Base-by-base conservation (phyloP, 2,888 invertebrate species). In the Athrips mouffetella region DNA sequence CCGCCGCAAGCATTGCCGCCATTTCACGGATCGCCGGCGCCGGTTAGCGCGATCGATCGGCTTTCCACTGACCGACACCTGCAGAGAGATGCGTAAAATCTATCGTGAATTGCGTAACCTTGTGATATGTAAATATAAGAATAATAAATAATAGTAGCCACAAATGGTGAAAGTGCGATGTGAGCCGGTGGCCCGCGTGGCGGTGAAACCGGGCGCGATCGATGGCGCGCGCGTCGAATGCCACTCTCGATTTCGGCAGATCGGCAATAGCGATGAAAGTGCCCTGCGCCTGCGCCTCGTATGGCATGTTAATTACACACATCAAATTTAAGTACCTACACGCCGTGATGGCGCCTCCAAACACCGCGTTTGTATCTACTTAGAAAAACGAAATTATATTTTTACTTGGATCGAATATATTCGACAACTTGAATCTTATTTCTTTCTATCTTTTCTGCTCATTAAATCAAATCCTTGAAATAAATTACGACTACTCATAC, bases 181-280 rank as follows among this genome's bases (percentile, higher is more conserved):
- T 47, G 51, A 49, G 52, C 52, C 46, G 15, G 29, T 30, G 46
- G 44, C n/a, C n/a, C 48, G 52, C 47, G 51, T 53, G 51, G 55
- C 57, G 62, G 58, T 54, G 59, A 60, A 63, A 61, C 59, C 59
- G 51, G 53, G 53, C 40, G 30, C 40, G 30, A 41, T 25, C 50
- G 48, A 49, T 45, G 18, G 2, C 46, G 51, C 41, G 48, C 52
- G 58, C 52, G 47, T 46, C 62, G 15, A 58, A 60, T 54, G 59
- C 55, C 75, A 77, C 81, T 81, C 79, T 80, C 80, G 73, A 55
- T 80, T 77, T 80, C 79, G 65, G 69, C 59, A 52, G 54, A 61
- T 53, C 51, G 57, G 46, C 51, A 49, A 31, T n/a, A n/a, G n/a
- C 51, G 60, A 44, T 59, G 63, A 68, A 67, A 60, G 65, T 59